Base-by-base conservation (phyloP, 2,888 invertebrate genomes). In the Nemurella pictetii region DNA sequence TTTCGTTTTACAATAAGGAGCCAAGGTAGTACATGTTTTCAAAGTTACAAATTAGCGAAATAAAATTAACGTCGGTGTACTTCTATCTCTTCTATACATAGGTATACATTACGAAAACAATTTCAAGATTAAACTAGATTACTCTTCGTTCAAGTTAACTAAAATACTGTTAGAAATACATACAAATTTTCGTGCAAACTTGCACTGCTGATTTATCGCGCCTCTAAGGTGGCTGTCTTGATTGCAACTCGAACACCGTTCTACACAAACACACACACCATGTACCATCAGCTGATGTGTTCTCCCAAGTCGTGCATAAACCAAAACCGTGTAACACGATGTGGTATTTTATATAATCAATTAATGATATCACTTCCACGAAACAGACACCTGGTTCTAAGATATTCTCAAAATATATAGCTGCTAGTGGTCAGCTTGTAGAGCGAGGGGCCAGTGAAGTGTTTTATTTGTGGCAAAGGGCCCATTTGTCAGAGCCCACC, bases 401-500 rank as follows among this genome's bases (percentile, higher is more conserved):
- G 82, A 82, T 72, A 72, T 28, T 78, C 78, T 5, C 29, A 28
- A 55, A 27, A 82, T 28, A 72, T 82, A 82, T 36, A 36, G 5
- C 82, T 27, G 26, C 82, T 9, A 82, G 55, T 72, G 82, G 82
- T 36, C 82, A 82, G 36, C 27, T 27, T 55, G 55, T 55, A 55
- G 2, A 78, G 55, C 55, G 28, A 82, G 36, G 82, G 82, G 82
- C 55, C 82, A 82, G 28, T 28, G 28, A 26, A 82, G 82, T 82
- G 82, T 82, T 82, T 82, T 82, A 82, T 82, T 82, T 82, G 82
- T 82, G 82, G 82, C 82, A 82, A 82, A 82, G 73, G 82, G 82
- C 82, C 82, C 82, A 82, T 82, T 82, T 82, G 82, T 82, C 72
- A 82, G 72, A 82, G 82, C 20, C 82, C 82, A 55, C 82, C 72